These are phyloP conservation scores for Sorex fumeus DNA, from an alignment of 2,113 vertebrate genomes.

Conservation along the genomic window DNA sequence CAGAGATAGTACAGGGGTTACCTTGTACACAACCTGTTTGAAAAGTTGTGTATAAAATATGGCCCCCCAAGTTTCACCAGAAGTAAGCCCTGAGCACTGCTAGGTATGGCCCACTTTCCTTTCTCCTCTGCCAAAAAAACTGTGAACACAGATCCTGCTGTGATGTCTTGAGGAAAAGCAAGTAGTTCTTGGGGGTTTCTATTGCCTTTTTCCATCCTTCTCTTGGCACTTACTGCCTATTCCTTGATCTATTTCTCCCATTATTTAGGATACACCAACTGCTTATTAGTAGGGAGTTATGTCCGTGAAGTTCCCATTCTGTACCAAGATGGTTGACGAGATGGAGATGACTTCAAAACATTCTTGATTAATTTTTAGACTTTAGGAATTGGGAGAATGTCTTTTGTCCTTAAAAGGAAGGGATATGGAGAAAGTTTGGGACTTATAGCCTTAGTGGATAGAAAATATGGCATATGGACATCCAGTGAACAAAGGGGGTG, in stretches of 20 bases:
- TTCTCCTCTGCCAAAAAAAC: no score
- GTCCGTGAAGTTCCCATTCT: conserved; percentile 17
- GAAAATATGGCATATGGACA: conserved; percentile 10
- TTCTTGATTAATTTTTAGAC: not conserved
- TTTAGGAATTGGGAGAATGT: not conserved
- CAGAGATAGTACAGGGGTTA: no score
- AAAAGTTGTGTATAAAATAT: no score
- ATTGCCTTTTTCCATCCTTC: conserved; percentile 4
- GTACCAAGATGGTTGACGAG: conserved; percentile 25
- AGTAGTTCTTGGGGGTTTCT: conserved; percentile 19
- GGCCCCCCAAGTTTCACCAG: no score
- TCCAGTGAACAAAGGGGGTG: not conserved
- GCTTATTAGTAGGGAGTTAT: conserved; percentile 34
- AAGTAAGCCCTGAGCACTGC: no score
- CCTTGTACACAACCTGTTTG: no score
- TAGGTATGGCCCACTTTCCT: no score
- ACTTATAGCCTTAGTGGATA: not conserved
- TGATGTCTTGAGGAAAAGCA: not conserved
- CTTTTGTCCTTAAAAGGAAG: conserved; percentile 11
- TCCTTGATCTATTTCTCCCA: not conserved
- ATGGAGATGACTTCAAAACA: not conserved
- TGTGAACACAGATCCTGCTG: not conserved
- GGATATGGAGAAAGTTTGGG: not conserved
- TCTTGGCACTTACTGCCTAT: not conserved
- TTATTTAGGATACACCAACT: conserved; percentile 2